Percentiles rank a stretch among this genome's conserved stretches.
phyloP scores from a whole-genome alignment of 2,888 invertebrate genomes.

The Caenorhabditis wallacei region DNA sequence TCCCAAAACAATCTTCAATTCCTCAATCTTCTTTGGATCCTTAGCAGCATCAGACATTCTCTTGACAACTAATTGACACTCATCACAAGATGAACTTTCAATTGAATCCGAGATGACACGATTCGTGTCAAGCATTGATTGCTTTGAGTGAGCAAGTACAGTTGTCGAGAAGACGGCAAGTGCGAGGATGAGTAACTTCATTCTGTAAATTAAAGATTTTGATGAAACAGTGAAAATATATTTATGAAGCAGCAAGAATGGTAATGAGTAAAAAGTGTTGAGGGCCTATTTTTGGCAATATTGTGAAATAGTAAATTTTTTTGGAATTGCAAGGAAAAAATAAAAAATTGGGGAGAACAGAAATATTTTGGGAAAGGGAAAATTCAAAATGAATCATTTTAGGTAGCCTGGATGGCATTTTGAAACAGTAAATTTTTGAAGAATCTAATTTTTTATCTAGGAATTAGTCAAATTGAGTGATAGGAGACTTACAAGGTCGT shows the following conservation, averaged over 20 bases:
- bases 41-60: conserved; percentile 75
- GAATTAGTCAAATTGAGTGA: no score
- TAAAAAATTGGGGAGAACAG: no score
- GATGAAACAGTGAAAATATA: background rate
- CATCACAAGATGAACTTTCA: conserved; percentile 68
- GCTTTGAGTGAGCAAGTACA: conserved; percentile 54
- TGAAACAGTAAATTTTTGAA: no score
- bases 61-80: conserved; percentile 76
- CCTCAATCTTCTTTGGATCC: conserved; percentile 77
- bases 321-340: no score
- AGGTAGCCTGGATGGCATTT: no score
- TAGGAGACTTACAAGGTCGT: no score
- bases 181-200: conserved; percentile 62
- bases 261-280: no score
- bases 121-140: conserved; percentile 70
- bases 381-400: no score
- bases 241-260: background rate
- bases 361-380: no score
- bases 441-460: no score
- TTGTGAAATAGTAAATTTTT: no score
- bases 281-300: no score
- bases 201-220: conserved; percentile 38
- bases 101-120: conserved; percentile 61
- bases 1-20: conserved; percentile 74
- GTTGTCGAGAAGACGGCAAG: conserved; percentile 40